Evolutionary conservation across 1,140 invertebrate species (phyloP), one percentile per base, ranked within the genome.

Genomic region (Idris sp.): DNA sequence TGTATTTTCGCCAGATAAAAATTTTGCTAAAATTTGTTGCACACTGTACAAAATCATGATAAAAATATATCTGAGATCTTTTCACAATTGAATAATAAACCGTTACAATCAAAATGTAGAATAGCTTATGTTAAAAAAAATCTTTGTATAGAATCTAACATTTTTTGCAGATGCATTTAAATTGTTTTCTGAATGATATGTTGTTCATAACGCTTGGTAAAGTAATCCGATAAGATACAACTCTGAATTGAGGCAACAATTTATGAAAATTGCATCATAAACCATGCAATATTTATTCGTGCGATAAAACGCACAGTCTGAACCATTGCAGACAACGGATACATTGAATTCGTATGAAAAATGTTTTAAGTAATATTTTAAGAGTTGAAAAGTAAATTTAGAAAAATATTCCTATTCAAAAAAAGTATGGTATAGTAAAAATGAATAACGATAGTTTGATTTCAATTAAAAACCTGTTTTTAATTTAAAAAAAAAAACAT

Each of bases 211-310:
- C 46, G 28, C 8, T 10, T 26, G 13, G 38, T 26, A 53, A 53
- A 65, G 40, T 65, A 54, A 54, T 65, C 48, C 48, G 48, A 54
- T 65, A 65, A 65, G 48, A 65, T 65, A 65, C 28, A 4, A 35
- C 26, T 11, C 7, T 26, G 38, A 56, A 67, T 40, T 38, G 25
- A 36, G 40, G 31, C 28, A 35, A 54, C 61, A 46, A 19, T 54
- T 54, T 65, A 65, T 65, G 49, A 65, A 65, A 62, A 62, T 62
- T 51, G 44, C 44, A 7, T 33, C 58, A 49, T 62, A 51, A 61
- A 65, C 22, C 40, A 36, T 26, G 28, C 28, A 51, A 68, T 51
- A 68, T 49, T 68, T 68, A 68, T 68, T 59, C 36, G 26, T 8
- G 13, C 35, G 44, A 53, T 53, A 59, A 59, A 69, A 46, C 35